Evolutionary conservation across 2,888 invertebrate genomes (phyloP), one percentile per base, ranked within the genome.

Genomic region (Caenorhabditis drosophilae): DNA sequence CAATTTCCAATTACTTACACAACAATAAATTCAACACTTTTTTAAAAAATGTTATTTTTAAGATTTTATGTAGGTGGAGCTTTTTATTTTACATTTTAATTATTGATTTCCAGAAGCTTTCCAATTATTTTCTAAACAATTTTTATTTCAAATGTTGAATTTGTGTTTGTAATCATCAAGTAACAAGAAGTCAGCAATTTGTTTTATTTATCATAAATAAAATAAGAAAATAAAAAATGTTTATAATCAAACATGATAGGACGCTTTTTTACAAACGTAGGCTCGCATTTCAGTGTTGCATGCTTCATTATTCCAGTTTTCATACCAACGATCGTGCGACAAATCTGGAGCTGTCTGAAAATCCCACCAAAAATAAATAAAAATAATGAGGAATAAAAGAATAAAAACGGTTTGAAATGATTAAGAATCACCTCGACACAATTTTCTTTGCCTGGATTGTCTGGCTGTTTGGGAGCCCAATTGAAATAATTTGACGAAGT

Each of bases 321-420:
- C 67, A 22, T 62, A 67, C 67, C 67, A 67, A 22, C 52, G 55
- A 38, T 67, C 67, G 23, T 62, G 55, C n/a, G 62, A 67, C 4
- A 62, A 52, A 23, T 67, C 67, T 15, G 67, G 67, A 15, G 67
- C 67, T 1, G 67, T 67, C 46, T 47, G 47, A 26, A 47, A 47
- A 38, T n/a, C n/a, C n/a, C n/a, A n/a, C n/a, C n/a, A n/a, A n/a
- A n/a, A n/a, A n/a, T n/a, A n/a, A 38, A 18, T 38, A 38, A 15
- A 38, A 38, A 11, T n/a, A 38, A 11, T 12, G 12, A 31, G 31
- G 31, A 31, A 31, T 12, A 31, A 12, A 9, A 12, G 6, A 31
- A 9, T 31, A 31, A 31, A 12, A 31, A 31, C 31, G 31, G 7
- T 6, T 9, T 31, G 12, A 31, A 31, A 31, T 38, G 6, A 18